phyloP scores from a whole-genome alignment of 2,888 invertebrate species.

The Lordiphosa andalusiaca region DNA sequence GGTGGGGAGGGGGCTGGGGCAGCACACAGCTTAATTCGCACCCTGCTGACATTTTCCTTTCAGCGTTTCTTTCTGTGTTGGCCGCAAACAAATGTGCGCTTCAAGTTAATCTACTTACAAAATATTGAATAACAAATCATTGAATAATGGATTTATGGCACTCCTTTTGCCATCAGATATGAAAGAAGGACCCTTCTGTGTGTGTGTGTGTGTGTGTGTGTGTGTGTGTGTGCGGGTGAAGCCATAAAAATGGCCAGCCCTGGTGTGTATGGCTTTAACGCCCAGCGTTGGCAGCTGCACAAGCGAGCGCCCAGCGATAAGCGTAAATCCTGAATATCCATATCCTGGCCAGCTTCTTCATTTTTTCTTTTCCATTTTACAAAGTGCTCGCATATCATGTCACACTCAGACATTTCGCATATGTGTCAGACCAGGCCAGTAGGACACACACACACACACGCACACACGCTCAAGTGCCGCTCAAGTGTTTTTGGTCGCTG shows the following conservation, averaged over 20 bases:
- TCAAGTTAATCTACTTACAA: conserved; percentile 77
- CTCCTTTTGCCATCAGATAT: conserved; percentile 66
- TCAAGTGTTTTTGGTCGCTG: conserved; percentile 61
- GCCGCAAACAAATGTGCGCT: conserved; percentile 66
- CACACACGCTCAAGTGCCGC: conserved; percentile 52
- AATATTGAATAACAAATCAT: conserved; percentile 79
- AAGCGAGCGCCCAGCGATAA: conserved; percentile 32
- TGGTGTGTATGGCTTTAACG: conserved; percentile 17
- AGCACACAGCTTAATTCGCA: conserved; percentile 54
- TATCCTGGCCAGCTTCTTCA: conserved; percentile 61
- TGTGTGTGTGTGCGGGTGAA: background rate
- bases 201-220: conserved; percentile 18
- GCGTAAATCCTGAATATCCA: conserved; percentile 72
- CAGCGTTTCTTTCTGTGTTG: conserved; percentile 35
- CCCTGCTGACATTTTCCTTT: conserved; percentile 61
- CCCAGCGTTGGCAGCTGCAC: too few relatives aligned
- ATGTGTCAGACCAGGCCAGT: conserved; percentile 62
- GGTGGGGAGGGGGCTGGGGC: background rate
- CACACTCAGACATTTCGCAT: conserved; percentile 70
- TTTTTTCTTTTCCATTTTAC: conserved; percentile 68
- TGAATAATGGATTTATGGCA: conserved; percentile 76
- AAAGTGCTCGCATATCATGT: conserved; percentile 78
- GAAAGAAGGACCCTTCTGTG: conserved; percentile 18
- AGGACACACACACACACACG: conserved; percentile 28
- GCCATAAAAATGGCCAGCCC: conserved; percentile 63